Evolutionary conservation across 1,140 invertebrate genomes (phyloP).

Genomic region (Orius insidiosus): DNA sequence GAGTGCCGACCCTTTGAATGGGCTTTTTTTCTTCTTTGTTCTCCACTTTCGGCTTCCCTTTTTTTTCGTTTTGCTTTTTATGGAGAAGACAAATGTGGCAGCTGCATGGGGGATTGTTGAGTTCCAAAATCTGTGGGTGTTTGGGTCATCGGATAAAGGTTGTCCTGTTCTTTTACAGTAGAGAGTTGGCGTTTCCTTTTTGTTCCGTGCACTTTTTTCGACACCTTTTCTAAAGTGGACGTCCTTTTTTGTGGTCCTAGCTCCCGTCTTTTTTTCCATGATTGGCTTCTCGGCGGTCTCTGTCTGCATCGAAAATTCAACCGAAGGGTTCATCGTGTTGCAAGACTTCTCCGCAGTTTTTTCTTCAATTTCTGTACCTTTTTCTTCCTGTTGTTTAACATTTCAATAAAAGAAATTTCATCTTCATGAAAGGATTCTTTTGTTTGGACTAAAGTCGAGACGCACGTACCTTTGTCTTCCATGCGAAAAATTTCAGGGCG

Average conservation of each 20-base stretch:
- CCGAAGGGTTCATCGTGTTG: constrained; percentile 7
- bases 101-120: constrained; percentile 11
- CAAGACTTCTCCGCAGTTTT: constrained; percentile 9
- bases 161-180: neutral
- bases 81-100: constrained; percentile 14
- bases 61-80: constrained; percentile 2
- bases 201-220: neutral
- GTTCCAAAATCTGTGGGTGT: constrained; percentile 8
- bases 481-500: constrained; percentile 1
- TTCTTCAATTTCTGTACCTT: neutral
- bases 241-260: neutral
- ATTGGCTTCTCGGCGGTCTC: neutral
- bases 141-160: neutral
- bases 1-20: constrained; percentile 1
- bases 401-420: neutral
- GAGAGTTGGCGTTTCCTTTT: constrained; percentile 4
- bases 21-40: constrained; percentile 4
- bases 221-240: constrained; percentile 7
- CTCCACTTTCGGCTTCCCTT: neutral
- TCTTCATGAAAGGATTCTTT: neutral
- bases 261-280: neutral
- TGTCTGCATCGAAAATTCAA: constrained; percentile 2
- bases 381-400: neutral
- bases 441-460: constrained; percentile 6
- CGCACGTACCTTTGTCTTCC: constrained; percentile 8